phyloP scores from a whole-genome alignment of 2,888 invertebrate species.

The Crossocerus cetratus region DNA sequence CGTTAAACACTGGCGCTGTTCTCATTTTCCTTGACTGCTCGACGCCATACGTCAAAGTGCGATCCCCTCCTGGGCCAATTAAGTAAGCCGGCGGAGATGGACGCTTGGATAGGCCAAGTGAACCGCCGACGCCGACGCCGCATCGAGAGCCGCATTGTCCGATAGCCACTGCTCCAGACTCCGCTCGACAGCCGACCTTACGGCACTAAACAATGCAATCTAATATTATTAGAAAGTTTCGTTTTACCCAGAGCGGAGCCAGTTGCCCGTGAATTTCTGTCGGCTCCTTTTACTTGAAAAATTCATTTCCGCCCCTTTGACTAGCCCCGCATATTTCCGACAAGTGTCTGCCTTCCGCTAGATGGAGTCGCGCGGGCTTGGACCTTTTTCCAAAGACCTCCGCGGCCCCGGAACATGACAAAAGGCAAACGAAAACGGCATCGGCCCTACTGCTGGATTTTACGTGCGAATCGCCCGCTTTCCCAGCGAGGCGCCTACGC shows the following conservation, averaged over 20 bases:
- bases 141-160: too few species aligned
- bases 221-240: conserved; percentile 40
- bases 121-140: too few species aligned
- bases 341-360: conserved; percentile 43
- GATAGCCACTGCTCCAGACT: too few species aligned
- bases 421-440: conserved; percentile 63
- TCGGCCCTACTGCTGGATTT: conserved; percentile 55
- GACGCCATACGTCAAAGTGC: conserved; percentile 24
- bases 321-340: conserved; percentile 21
- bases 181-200: background rate
- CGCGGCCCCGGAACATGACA: conserved; percentile 42
- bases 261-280: conserved; percentile 24
- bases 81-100: background rate
- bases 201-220: background rate
- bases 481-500: conserved; percentile 34
- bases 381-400: conserved; percentile 38
- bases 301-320: conserved; percentile 42
- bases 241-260: conserved; percentile 15
- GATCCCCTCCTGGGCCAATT: background rate
- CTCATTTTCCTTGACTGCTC: conserved; percentile 26
- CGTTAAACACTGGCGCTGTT: conserved; percentile 44
- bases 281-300: conserved; percentile 36
- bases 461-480: conserved; percentile 59
- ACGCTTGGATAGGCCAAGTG: too few species aligned
- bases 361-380: conserved; percentile 37